Evolutionary conservation across 2,797 vertebrate genomes (phyloP).

Genomic region (Dallia pectoralis): DNA sequence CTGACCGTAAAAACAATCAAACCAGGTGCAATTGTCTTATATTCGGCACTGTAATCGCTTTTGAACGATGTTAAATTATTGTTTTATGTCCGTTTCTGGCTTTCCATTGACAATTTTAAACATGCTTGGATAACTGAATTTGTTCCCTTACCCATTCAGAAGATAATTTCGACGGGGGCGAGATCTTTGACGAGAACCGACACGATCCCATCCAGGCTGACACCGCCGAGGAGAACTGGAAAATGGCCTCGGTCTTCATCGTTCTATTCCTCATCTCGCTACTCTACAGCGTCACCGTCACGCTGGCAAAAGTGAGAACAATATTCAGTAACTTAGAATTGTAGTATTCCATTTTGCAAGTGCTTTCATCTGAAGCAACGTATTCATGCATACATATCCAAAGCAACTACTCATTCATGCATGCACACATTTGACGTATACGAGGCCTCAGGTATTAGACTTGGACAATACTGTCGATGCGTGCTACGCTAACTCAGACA

Average conservation of each 20-base stretch:
- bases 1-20: not conserved
- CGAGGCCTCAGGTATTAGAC: too few species aligned
- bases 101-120: too few species aligned
- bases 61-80: too few species aligned
- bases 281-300: constrained; percentile 56
- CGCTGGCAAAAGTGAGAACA: constrained; percentile 64
- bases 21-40: not conserved
- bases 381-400: too few species aligned
- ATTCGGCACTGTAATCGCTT: too few species aligned
- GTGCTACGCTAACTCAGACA: too few species aligned
- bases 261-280: constrained; percentile 60
- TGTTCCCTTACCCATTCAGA: not conserved
- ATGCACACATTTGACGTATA: too few species aligned
- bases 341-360: too few species aligned
- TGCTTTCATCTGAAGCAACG: too few species aligned
- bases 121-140: too few species aligned
- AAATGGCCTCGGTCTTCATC: constrained; percentile 60
- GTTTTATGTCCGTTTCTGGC: not conserved
- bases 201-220: constrained; percentile 42
- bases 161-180: constrained; percentile 50
- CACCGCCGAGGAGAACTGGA: constrained; percentile 53
- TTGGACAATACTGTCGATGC: too few species aligned
- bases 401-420: too few species aligned
- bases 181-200: constrained; percentile 55
- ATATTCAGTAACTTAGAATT: not conserved